These are phyloP conservation scores for Scomber scombrus DNA, from an alignment of 2,113 vertebrate genomes.

Conservation along the genomic window DNA sequence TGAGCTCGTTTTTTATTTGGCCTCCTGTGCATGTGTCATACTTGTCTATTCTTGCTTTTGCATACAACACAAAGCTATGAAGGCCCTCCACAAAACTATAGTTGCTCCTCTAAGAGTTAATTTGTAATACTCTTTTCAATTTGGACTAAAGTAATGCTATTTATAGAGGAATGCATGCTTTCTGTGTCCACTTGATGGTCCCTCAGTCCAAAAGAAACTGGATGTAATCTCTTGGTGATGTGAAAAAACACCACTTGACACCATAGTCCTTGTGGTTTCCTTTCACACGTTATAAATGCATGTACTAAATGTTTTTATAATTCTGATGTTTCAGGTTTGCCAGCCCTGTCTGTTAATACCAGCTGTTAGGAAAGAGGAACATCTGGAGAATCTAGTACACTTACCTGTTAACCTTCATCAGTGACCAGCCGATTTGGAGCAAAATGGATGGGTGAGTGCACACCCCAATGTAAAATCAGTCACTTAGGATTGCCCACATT, in stretches of 20 bases:
- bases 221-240: background rate
- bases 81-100: background rate
- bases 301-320: background rate
- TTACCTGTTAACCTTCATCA: constrained; percentile 8
- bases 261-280: background rate
- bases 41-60: background rate
- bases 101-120: background rate
- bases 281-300: background rate
- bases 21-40: no score
- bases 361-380: constrained; percentile 25
- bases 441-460: constrained; percentile 70
- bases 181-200: background rate
- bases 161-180: background rate
- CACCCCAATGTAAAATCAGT: background rate
- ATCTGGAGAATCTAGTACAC: constrained; percentile 6
- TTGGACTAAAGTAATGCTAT: background rate
- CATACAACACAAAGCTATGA: background rate
- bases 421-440: background rate
- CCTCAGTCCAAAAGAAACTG: no score
- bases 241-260: background rate
- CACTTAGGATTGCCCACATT: background rate
- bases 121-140: background rate
- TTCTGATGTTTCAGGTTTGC: background rate
- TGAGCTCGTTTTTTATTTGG: background rate
- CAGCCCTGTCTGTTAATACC: constrained; percentile 2